phyloP scores from a whole-genome alignment of 2,797 vertebrate genomes.

The Pangasius krempfi region DNA sequence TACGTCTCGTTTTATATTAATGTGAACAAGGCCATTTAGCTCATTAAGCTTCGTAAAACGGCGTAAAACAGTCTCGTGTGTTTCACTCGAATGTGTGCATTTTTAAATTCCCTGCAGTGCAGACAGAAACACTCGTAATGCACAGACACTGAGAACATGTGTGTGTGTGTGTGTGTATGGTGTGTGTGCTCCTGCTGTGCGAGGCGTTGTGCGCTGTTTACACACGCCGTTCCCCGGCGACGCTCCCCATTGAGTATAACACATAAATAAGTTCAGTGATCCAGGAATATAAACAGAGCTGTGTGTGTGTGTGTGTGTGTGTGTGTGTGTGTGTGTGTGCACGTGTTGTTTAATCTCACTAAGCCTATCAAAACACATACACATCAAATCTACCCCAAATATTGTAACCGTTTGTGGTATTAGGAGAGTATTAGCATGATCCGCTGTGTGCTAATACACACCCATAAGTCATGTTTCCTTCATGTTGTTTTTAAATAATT shows the following conservation, averaged over 20 bases:
- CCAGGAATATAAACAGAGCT: conserved; percentile 59
- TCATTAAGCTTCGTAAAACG: conserved; percentile 10
- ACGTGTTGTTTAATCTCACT: conserved; percentile 8
- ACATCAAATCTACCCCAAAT: conserved; percentile 26
- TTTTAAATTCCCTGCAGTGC: conserved; percentile 8
- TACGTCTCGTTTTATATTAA: not conserved
- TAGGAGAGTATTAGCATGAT: not conserved
- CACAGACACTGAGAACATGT: not conserved
- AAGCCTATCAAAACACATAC: not conserved
- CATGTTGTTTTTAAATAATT: not conserved
- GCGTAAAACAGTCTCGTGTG: conserved; percentile 4
- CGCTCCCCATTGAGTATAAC: conserved; percentile 65
- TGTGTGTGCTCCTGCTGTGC: conserved; percentile 13
- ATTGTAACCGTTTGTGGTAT: conserved; percentile 23
- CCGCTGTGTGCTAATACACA: not conserved
- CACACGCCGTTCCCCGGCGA: conserved; percentile 72
- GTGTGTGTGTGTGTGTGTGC: conserved; percentile 7
- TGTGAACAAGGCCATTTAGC: not conserved
- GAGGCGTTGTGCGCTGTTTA: conserved; percentile 71
- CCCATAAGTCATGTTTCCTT: not conserved
- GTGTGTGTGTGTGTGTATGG: not conserved
- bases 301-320: conserved; percentile 19
- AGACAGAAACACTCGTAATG: not conserved
- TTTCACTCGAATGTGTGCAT: not conserved
- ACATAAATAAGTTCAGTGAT: conserved; percentile 69